phyloP scores from a whole-genome alignment of 1,140 invertebrate species.

The Delia radicum region DNA sequence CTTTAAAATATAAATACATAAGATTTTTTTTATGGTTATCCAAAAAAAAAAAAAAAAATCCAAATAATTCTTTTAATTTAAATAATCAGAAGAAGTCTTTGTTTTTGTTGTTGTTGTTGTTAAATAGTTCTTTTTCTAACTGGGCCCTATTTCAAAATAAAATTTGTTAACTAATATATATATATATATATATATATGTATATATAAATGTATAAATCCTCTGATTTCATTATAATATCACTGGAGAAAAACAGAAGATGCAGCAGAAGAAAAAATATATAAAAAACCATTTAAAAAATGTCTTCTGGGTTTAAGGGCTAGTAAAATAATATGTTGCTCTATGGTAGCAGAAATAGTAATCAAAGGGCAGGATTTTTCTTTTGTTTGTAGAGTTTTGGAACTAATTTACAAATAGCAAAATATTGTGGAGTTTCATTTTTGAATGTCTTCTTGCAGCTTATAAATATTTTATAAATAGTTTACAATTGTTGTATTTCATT shows the following conservation, averaged over 20 bases:
- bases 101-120: background rate
- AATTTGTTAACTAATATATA: background rate
- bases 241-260: background rate
- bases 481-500: background rate
- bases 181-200: too few species aligned
- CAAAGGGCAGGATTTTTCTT: background rate
- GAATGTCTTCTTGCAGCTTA: slow-evolving; percentile 13
- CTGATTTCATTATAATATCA: background rate
- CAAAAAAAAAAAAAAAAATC: background rate
- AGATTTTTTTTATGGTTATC: background rate
- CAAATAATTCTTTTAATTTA: background rate
- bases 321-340: background rate
- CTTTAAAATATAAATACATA: slow-evolving; percentile 15
- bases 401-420: slow-evolving; percentile 23
- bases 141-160: background rate
- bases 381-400: background rate
- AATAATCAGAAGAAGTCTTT: background rate
- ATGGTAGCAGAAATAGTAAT: too few species aligned
- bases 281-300: background rate
- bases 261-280: background rate
- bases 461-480: slow-evolving; percentile 17
- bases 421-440: background rate
- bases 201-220: too few species aligned
- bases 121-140: too few species aligned
- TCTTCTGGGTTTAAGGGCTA: background rate